Evolutionary conservation across 1,140 invertebrate genomes (phyloP), one percentile per base, ranked within the genome.

Genomic region (Solenopsis invicta): DNA sequence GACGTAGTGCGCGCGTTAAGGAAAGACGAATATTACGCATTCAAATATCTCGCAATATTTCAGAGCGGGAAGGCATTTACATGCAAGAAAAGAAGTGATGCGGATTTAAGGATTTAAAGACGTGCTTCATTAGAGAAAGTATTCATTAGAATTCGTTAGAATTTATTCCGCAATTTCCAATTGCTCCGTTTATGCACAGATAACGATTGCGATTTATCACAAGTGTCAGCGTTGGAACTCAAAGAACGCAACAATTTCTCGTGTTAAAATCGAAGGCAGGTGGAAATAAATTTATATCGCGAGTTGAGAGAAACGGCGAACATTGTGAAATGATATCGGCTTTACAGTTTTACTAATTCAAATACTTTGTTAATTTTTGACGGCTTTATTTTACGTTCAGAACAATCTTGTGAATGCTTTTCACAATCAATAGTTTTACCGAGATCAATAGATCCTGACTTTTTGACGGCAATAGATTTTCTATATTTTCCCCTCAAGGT

Each of bases 31-130:
- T 12, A 29, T 75, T 75, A 24, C 54, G 18, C 45, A 74, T 74
- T 84, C 12, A 62, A 84, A 84, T 61, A 59, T 48, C n/a, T 61
- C 12, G 24, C 18, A 29, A 78, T 48, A 61, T 78, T 78, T 78
- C 21, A 29, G 16, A n/a, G 16, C 50, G 56, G 69, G 16, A 45
- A 45, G 5, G 5, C 16, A 56, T 56, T 72, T 71, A 54, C 21
- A 10, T 29, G 13, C 13, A 64, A 62, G 24, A 29, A 29, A 64
- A 56, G 45, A 81, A 41, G 37, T 71, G 10, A 69, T 69, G 21
- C 29, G 48, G 21, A 52, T 67, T 81, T 71, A 71, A 81, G 41
- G 62, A 52, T 71, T 54, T 56, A 71, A 81, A 81, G 52, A 48
- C 13, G 13, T 18, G 21, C n/a, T 18, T 67, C 12, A 74, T 74